Evolutionary conservation across 1,140 invertebrate species (phyloP), one percentile per base, ranked within the genome.

Genomic region (Eurytemora carolleeae): DNA sequence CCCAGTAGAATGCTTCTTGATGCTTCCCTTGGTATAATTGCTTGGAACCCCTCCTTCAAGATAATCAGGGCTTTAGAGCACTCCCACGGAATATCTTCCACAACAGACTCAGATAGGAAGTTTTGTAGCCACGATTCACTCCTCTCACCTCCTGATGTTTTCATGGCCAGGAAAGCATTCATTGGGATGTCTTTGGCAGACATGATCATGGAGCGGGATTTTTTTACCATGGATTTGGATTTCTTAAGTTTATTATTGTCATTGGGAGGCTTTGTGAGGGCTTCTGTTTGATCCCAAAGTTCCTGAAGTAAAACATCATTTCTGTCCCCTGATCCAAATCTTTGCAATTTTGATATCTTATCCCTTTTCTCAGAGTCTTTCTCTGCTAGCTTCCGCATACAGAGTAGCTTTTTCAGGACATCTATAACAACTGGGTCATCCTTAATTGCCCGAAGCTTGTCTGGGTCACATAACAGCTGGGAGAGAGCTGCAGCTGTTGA

Each of bases 311-410:
- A 22, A 22, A 44, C 55, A 56, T 62, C 60, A 16, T 58, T 54
- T 22, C 12, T 56, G 53, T 55, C 60, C n/a, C 16, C 18, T 21
- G 60, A 57, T 17, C 26, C 19, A 25, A 25, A 54, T 18, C 57
- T 63, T 24, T 65, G 55, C n/a, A 64, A 55, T 31, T 64, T 59
- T 61, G 63, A 57, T 17, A 67, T 44, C 55, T 64, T 66, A 24
- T 63, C 63, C 15, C 64, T 55, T 24, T 66, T 64, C 31, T 65
- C 66, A 7, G 64, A 26, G 1, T 79, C 76, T 65, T 78, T 74
- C 59, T 82, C 80, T 0, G 82, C 81, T 0, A 85, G 71, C 69
- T 85, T 79, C 59, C 79, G 74, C 76, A 86, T 83, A 0, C 86
- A 76, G 2, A 80, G 79, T 23, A 85, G 69, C 61, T 84, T 75